Base-by-base conservation (phyloP, 2,113 vertebrate genomes). In the Dipodomys stephensi region DNA sequence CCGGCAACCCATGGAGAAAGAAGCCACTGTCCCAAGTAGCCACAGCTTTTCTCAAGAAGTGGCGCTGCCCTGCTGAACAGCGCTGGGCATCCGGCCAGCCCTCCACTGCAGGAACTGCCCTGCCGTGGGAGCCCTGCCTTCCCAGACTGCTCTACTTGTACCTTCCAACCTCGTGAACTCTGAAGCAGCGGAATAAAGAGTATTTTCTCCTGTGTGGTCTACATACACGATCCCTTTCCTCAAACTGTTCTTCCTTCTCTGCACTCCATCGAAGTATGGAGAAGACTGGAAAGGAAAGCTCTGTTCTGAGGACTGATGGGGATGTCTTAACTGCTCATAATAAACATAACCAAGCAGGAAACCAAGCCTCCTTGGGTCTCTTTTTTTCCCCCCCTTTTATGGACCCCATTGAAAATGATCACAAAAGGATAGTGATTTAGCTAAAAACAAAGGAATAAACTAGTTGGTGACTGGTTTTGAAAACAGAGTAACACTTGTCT, bases 121-220 rank as follows among this genome's bases (percentile, higher is more conserved):
- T 22, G 49, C 89, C 19, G 16, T 4, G 20, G 49, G 6, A 71
- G 49, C 90, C 96, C 80, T 74, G 84, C 78, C 96, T 86, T 94
- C 89, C 25, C 15, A 88, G 90, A 81, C 93, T 78, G 72, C 28
- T 16, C 85, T 73, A 49, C 65, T 94, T 94, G 49, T 88, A 46
- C 74, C 11, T 94, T 74, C 94, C 93, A 64, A 69, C 73, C 95
- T 96, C 86, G 68, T 60, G 62, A 83, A 96, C 73, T 78, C 87
- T 94, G 94, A 98, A 98, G 97, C 97, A 97, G 94, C 96, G 97
- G 95, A 97, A 96, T 97, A 96, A 97, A 97, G 78, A 87, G 30
- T 94, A 46, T 97, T 83, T 94, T 91, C 95, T 95, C 65, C 53
- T 20, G 62, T 27, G 53, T 88, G 83, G 69, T 89, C 12, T 77